phyloP scores from a whole-genome alignment of 2,797 vertebrate genomes.

The Cetoscarus ocellatus region DNA sequence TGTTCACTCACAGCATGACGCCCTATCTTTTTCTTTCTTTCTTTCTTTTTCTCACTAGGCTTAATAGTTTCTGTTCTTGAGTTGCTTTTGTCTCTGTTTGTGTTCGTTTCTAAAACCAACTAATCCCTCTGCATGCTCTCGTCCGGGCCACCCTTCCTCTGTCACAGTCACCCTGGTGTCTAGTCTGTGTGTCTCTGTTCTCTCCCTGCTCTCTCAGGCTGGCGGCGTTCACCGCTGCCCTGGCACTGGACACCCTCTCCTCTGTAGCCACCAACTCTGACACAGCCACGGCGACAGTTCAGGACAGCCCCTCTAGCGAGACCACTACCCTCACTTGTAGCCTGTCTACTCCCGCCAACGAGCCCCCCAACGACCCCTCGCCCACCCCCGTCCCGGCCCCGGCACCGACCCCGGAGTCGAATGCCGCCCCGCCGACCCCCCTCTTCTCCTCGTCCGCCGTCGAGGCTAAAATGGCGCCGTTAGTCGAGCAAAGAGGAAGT shows the following conservation, averaged over 20 bases:
- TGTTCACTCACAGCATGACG: conserved; percentile 84
- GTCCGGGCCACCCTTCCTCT: conserved; percentile 73
- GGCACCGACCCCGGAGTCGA: conserved; percentile 72
- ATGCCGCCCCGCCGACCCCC: conserved; percentile 51
- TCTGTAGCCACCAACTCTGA: conserved; percentile 98
- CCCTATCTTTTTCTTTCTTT: conserved; percentile 52
- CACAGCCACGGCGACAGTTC: conserved; percentile 94
- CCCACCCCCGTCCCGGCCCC: conserved; percentile 79
- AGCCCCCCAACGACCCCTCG: conserved; percentile 86
- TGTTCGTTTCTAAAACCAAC: conserved; percentile 64
- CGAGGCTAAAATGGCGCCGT: conserved; percentile 71
- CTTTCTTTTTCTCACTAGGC: conserved; percentile 53
- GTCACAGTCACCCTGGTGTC: conserved; percentile 88
- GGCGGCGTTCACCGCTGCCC: conserved; percentile 89
- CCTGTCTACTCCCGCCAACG: conserved; percentile 88
- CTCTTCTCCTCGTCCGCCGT: conserved; percentile 56
- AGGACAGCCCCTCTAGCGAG: conserved; percentile 98
- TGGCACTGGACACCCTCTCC: conserved; percentile 96
- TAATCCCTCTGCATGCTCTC: conserved; percentile 78
- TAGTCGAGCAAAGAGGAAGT: conserved; percentile 66
- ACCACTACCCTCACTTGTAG: conserved; percentile 97
- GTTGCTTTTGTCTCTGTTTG: conserved; percentile 73
- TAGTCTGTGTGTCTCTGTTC: conserved; percentile 90
- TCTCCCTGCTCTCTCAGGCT: conserved; percentile 93
- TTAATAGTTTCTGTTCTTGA: conserved; percentile 68